A percentile compares a stretch with the other conserved stretches of the same genome.
Evolutionary conservation across 2,888 invertebrate species (phyloP).

Genomic region (Tillus elongatus): DNA sequence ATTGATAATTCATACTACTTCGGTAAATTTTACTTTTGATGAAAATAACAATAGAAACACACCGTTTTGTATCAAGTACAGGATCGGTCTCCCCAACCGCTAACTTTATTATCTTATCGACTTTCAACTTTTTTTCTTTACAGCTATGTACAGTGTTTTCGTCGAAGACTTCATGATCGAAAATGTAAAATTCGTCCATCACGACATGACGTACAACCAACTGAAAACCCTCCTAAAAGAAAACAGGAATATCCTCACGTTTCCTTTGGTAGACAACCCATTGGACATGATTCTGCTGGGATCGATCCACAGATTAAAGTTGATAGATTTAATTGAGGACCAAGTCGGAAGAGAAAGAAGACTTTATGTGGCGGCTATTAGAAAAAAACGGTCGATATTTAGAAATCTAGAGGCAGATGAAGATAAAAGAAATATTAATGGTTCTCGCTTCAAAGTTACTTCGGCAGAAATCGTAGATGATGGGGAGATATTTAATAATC

Average conservation of each 20-base stretch:
- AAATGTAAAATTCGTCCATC: conserved; percentile 77
- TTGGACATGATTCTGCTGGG: conserved; percentile 84
- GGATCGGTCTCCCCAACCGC: no score
- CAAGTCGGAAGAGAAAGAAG: conserved; percentile 73
- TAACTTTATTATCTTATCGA: no score
- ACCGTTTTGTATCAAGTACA: no score
- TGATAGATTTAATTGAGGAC: conserved; percentile 73
- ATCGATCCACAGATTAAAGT: conserved; percentile 78
- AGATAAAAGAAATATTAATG: not conserved
- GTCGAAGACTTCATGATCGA: conserved; percentile 95
- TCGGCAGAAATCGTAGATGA: no score
- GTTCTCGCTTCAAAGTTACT: no score
- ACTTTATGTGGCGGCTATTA: conserved; percentile 47
- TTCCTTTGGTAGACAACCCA: conserved; percentile 85
- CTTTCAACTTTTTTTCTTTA: no score
- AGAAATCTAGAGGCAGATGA: no score
- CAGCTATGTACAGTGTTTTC: conserved; percentile 73
- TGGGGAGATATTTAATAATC: no score
- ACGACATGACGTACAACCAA: conserved; percentile 79
- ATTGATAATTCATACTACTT: no score
- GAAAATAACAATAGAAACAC: conserved; percentile 6
- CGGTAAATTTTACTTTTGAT: conserved; percentile 4
- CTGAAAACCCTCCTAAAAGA: conserved; percentile 71
- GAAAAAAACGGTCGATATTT: no score
- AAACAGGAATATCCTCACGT: conserved; percentile 57